Evolutionary conservation across 1,140 invertebrate species (phyloP).

Genomic region (Tetramorium parvispinum): DNA sequence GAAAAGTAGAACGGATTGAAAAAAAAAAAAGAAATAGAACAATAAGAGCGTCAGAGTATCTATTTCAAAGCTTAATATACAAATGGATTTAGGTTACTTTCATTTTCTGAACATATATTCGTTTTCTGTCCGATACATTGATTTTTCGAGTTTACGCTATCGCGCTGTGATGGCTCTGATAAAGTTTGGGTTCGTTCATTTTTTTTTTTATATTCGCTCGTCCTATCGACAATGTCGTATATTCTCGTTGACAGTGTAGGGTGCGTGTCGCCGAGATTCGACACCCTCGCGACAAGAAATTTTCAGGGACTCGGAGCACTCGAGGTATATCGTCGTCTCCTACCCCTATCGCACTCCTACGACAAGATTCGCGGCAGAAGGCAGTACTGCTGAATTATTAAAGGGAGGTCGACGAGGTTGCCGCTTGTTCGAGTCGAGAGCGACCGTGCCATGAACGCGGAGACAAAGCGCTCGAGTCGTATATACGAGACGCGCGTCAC

Average conservation of each 20-base stretch:
- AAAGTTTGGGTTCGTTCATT: slow-evolving; percentile 49
- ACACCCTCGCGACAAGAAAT: slow-evolving; percentile 44
- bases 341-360: slow-evolving; percentile 3
- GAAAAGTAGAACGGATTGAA: not conserved
- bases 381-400: slow-evolving; percentile 59
- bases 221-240: slow-evolving; percentile 53
- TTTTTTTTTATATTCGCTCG: slow-evolving; percentile 7
- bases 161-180: slow-evolving; percentile 6
- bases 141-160: not conserved
- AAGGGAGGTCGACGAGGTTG: slow-evolving; percentile 57
- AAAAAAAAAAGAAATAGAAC: not conserved
- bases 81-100: not conserved
- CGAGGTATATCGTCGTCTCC: not conserved
- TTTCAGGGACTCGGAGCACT: slow-evolving; percentile 35
- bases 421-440: slow-evolving; percentile 57
- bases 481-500: slow-evolving; percentile 43
- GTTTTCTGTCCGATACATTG: not conserved
- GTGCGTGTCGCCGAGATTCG: slow-evolving; percentile 51
- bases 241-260: slow-evolving; percentile 65
- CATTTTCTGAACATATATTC: not conserved
- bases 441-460: slow-evolving; percentile 26
- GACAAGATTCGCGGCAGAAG: slow-evolving; percentile 55
- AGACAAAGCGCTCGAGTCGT: slow-evolving; percentile 45
- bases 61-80: not conserved
- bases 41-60: not conserved